Percentiles rank a stretch among this genome's conserved stretches.
Conservation (phyloP, 2,888 invertebrate species). For the Melinaea marsaeus region DNA sequence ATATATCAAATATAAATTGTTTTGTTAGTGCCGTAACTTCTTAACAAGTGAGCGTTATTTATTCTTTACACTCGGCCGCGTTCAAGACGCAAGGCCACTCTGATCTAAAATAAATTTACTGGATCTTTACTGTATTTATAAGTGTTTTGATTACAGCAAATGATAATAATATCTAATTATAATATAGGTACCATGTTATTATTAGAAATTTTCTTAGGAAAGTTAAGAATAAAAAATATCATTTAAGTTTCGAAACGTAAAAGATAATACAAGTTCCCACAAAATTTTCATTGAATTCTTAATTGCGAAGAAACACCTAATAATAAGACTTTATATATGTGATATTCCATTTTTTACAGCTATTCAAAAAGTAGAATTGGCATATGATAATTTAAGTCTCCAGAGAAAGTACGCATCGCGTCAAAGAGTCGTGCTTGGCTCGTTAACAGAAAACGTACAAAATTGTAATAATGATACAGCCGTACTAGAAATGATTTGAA, state of each 20-base stretch:
- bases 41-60: conserved; percentile 37
- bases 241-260: too few species aligned
- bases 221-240: too few species aligned
- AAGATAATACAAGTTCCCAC: too few species aligned
- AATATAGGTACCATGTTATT: too few species aligned
- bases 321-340: too few species aligned
- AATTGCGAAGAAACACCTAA: too few species aligned
- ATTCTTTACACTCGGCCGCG: conserved; percentile 37
- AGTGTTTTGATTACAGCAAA: too few species aligned
- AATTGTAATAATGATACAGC: conserved; percentile 15
- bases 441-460: conserved; percentile 22
- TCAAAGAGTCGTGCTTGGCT: conserved; percentile 28
- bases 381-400: conserved; percentile 16
- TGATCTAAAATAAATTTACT: conserved; percentile 34
- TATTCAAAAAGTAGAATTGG: too few species aligned
- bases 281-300: too few species aligned
- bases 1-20: conserved; percentile 2
- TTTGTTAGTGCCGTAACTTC: conserved; percentile 29
- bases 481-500: conserved; percentile 15
- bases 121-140: neutral
- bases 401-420: conserved; percentile 22
- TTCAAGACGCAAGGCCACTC: conserved; percentile 32
- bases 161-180: too few species aligned
- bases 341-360: too few species aligned
- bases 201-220: too few species aligned